These are phyloP conservation scores for Morpho helenor DNA, from an alignment of 2,888 invertebrate species.

Conservation along the genomic window DNA sequence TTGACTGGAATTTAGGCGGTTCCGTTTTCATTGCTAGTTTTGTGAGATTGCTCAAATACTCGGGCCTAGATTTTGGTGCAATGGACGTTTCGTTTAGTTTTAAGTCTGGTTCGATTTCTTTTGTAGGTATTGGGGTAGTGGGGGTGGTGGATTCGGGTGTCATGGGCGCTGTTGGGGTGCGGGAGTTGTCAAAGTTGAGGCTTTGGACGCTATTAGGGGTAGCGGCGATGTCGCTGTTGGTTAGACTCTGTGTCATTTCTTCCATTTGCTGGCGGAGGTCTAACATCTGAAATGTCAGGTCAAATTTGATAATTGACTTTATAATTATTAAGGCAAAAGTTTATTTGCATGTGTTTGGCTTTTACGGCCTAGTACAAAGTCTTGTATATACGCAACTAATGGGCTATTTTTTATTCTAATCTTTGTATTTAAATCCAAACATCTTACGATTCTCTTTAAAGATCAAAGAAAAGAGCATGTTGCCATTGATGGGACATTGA, in stretches of 20 bases:
- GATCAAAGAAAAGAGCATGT: too few species aligned
- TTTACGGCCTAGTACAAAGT: too few species aligned
- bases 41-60: conserved; percentile 34
- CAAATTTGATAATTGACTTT: not conserved
- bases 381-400: too few species aligned
- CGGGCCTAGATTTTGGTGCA: conserved; percentile 32
- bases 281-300: conserved; percentile 79
- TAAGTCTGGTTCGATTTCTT: conserved; percentile 26
- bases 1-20: conserved; percentile 35
- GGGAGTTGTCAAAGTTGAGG: conserved; percentile 55
- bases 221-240: conserved; percentile 87
- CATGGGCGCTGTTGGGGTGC: conserved; percentile 56
- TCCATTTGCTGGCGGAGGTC: conserved; percentile 91
- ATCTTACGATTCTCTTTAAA: too few species aligned
- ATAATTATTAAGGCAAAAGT: too few species aligned
- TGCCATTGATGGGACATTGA: too few species aligned
- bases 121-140: conserved; percentile 32
- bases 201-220: conserved; percentile 85
- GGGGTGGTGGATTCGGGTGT: conserved; percentile 40
- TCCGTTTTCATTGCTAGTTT: conserved; percentile 37
- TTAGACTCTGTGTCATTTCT: conserved; percentile 90
- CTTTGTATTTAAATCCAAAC: too few species aligned
- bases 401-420: too few species aligned
- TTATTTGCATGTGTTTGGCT: too few species aligned
- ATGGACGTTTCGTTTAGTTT: conserved; percentile 28